phyloP scores from a whole-genome alignment of 2,888 invertebrate genomes.

The Parnassius apollo region DNA sequence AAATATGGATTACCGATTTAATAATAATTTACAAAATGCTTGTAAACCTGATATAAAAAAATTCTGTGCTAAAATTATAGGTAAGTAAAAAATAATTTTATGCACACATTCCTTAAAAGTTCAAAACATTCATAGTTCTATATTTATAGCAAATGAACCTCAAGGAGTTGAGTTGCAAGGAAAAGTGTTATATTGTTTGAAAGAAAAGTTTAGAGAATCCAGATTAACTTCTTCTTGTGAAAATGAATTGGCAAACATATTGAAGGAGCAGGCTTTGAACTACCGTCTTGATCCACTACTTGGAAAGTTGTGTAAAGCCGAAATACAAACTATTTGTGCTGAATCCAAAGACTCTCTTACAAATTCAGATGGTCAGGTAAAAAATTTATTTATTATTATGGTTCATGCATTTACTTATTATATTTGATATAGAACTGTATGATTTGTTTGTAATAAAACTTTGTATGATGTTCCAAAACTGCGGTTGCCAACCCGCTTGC shows the following conservation, averaged over 20 bases:
- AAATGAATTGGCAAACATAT: conserved; percentile 89
- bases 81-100: conserved; percentile 43
- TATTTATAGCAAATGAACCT: conserved; percentile 66
- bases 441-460: no score
- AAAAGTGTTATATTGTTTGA: conserved; percentile 90
- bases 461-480: no score
- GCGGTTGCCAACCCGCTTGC: no score
- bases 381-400: background rate
- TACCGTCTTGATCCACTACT: conserved; percentile 94
- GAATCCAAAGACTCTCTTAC: conserved; percentile 67
- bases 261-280: conserved; percentile 94
- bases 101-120: background rate
- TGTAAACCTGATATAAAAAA: conserved; percentile 92
- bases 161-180: conserved; percentile 90
- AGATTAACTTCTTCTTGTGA: conserved; percentile 89
- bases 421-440: no score
- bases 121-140: background rate
- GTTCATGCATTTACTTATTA: no score
- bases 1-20: conserved; percentile 93
- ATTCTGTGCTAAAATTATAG: conserved; percentile 71
- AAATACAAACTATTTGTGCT: conserved; percentile 85
- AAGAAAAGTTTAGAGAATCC: conserved; percentile 88
- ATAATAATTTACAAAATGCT: conserved; percentile 89
- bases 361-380: conserved; percentile 73
- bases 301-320: conserved; percentile 88